Percentiles rank a stretch among this genome's conserved stretches.
phyloP scores from a whole-genome alignment of 2,888 invertebrate genomes.

The Drosophila rellima region DNA sequence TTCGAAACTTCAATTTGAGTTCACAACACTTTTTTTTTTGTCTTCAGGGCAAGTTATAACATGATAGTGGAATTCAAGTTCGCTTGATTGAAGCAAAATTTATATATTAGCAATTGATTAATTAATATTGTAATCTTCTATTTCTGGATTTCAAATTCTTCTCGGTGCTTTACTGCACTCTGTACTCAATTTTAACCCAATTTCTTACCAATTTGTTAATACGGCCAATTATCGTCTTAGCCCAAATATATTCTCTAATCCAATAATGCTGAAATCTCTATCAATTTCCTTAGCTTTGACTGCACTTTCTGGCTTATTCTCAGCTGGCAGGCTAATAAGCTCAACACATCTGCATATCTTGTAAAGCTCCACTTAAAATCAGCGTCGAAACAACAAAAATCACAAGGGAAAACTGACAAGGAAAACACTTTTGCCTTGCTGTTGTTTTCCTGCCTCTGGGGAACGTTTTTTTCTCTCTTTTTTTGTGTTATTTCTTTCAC shows the following conservation, averaged over 20 bases:
- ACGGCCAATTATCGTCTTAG: slow-evolving; percentile 25
- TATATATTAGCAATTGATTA: not conserved
- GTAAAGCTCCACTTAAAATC: slow-evolving; percentile 35
- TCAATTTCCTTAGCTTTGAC: slow-evolving; percentile 26
- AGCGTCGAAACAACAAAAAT: slow-evolving; percentile 25
- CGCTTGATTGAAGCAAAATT: not conserved
- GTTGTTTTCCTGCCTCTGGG: slow-evolving; percentile 22
- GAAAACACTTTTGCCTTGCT: slow-evolving; percentile 33
- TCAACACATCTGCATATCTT: slow-evolving; percentile 46
- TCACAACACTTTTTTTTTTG: not conserved
- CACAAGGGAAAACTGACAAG: slow-evolving; percentile 52
- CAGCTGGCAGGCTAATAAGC: slow-evolving; percentile 55
- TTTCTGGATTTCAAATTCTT: too few relatives aligned
- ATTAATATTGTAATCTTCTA: too few relatives aligned
- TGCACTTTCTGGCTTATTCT: slow-evolving; percentile 19
- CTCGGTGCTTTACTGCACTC: not conserved
- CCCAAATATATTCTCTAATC: slow-evolving; percentile 7
- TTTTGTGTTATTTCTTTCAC: slow-evolving; percentile 74
- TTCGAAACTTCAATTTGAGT: slow-evolving; percentile 9
- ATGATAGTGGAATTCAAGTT: not conserved
- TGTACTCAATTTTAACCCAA: not conserved
- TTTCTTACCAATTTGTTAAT: slow-evolving; percentile 7
- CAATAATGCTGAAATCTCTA: slow-evolving; percentile 21
- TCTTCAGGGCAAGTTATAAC: not conserved
- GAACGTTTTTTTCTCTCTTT: slow-evolving; percentile 22